Evolutionary conservation across 1,140 invertebrate genomes (phyloP).

Genomic region (Caerostris extrusa): DNA sequence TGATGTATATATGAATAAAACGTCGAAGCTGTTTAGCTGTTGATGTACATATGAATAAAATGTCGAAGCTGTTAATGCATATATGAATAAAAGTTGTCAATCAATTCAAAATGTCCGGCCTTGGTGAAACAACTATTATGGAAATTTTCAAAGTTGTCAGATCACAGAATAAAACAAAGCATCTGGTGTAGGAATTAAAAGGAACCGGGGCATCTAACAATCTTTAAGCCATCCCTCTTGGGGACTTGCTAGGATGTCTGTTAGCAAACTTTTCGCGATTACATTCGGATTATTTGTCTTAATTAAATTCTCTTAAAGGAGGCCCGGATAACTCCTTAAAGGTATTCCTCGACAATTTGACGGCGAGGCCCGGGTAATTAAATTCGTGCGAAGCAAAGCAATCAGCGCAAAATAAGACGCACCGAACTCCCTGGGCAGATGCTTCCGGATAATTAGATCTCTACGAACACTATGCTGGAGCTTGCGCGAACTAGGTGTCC

Average conservation of each 20-base stretch:
- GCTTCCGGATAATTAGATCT: slow-evolving; percentile 24
- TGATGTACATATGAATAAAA: no score
- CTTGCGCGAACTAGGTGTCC: neutral
- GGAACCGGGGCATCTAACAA: no score
- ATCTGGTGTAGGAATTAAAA: no score
- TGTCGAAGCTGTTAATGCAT: no score
- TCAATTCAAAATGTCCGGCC: no score
- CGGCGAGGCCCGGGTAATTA: slow-evolving; percentile 15
- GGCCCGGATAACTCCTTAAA: neutral
- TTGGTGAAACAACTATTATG: no score
- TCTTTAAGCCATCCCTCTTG: no score
- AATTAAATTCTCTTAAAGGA: neutral
- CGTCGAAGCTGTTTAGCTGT: no score
- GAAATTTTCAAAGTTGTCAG: no score
- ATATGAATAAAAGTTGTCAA: no score
- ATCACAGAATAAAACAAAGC: no score
- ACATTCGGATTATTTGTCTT: slow-evolving; percentile 45
- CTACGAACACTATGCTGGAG: neutral
- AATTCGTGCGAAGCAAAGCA: slow-evolving; percentile 18
- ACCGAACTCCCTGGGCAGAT: neutral
- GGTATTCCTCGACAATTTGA: neutral
- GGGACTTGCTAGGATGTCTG: neutral
- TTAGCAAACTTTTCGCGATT: neutral
- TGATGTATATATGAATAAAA: no score
- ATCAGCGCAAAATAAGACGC: neutral